Evolutionary conservation across 2,888 invertebrate species (phyloP).

Genomic region (Nebria brevicollis): DNA sequence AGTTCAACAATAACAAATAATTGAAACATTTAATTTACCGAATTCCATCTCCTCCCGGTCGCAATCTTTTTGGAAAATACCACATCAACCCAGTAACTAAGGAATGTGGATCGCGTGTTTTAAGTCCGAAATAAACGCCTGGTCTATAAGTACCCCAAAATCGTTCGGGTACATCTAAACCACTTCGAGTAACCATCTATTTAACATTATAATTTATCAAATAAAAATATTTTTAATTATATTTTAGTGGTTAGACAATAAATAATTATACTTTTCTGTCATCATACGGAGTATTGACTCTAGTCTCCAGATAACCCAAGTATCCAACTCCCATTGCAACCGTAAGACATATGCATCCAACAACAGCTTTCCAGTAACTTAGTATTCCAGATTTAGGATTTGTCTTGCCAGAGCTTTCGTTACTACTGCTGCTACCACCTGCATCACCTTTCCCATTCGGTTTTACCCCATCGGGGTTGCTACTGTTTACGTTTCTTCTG

Average conservation of each 20-base stretch:
- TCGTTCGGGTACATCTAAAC: slow-evolving; percentile 77
- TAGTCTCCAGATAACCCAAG: slow-evolving; percentile 85
- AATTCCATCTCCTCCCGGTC: slow-evolving; percentile 78
- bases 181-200: slow-evolving; percentile 76
- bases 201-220: slow-evolving; percentile 25
- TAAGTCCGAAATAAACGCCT: slow-evolving; percentile 89
- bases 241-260: slow-evolving; percentile 28
- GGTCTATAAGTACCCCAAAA: slow-evolving; percentile 97
- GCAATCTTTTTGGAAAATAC: slow-evolving; percentile 81
- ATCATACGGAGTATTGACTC: slow-evolving; percentile 87
- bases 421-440: slow-evolving; percentile 61
- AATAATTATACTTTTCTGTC: slow-evolving; percentile 72
- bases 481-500: slow-evolving; percentile 49
- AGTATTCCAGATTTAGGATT: slow-evolving; percentile 53
- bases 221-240: background rate
- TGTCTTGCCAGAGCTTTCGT: slow-evolving; percentile 57
- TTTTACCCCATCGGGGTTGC: slow-evolving; percentile 50
- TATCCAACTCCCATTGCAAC: slow-evolving; percentile 81
- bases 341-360: slow-evolving; percentile 71
- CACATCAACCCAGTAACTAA: slow-evolving; percentile 96
- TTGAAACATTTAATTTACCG: slow-evolving; percentile 62
- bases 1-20: no score
- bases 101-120: slow-evolving; percentile 88
- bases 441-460: slow-evolving; percentile 43
- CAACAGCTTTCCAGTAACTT: slow-evolving; percentile 69